phyloP scores from a whole-genome alignment of 2,888 invertebrate species.

The Ctena decussata region DNA sequence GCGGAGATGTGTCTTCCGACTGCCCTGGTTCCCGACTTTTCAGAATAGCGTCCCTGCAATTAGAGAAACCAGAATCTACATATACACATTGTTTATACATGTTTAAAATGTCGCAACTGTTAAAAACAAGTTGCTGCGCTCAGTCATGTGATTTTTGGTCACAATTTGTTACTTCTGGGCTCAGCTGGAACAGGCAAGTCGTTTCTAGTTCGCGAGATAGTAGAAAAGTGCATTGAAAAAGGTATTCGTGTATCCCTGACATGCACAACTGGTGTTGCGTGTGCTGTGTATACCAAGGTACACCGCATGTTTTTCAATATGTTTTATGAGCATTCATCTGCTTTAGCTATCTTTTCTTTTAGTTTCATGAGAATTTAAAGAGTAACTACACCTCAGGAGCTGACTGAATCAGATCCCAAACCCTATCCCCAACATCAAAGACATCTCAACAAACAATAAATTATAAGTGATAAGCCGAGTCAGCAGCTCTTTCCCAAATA shows the following conservation, averaged over 20 bases:
- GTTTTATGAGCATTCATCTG: no score
- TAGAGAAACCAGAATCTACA: neutral
- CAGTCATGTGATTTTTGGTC: conserved; percentile 19
- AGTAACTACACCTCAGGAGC: no score
- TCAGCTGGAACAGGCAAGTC: conserved; percentile 43
- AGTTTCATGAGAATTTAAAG: no score
- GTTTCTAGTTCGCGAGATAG: conserved; percentile 20
- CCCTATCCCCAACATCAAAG: no score
- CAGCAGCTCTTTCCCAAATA: no score
- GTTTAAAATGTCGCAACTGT: neutral
- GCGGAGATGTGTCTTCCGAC: neutral
- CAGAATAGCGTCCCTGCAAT: neutral
- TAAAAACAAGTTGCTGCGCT: conserved; percentile 31
- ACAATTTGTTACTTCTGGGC: conserved; percentile 35
- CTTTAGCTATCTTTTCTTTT: no score
- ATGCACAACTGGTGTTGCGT: conserved; percentile 49
- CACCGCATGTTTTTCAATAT: neutral
- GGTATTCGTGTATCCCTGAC: conserved; percentile 25
- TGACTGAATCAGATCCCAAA: no score
- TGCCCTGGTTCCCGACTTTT: neutral
- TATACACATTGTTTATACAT: neutral
- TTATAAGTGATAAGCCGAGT: no score
- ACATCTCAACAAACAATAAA: no score
- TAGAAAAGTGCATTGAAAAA: neutral
- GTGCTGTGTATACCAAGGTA: conserved; percentile 21